Percentiles rank a stretch among this genome's conserved stretches.
Conservation (phyloP, 2,888 invertebrate species). For the Cephus nigrinus region DNA sequence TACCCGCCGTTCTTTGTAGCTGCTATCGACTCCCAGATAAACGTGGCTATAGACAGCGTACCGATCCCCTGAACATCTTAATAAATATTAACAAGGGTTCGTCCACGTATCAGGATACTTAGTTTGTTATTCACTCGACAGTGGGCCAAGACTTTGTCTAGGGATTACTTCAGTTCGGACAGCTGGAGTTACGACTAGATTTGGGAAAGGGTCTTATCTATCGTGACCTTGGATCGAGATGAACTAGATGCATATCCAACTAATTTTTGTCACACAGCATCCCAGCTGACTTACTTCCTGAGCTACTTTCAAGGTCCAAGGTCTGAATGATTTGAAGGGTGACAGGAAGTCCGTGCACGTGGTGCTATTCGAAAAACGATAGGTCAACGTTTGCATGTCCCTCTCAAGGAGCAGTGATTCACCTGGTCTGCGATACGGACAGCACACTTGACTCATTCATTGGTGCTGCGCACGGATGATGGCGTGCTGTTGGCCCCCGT, state of each 20-base stretch:
- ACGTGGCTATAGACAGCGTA: slow-evolving; percentile 20
- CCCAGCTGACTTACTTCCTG: neutral
- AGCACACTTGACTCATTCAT: slow-evolving; percentile 10
- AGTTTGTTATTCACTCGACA: neutral
- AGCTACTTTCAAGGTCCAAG: neutral
- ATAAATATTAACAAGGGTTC: neutral
- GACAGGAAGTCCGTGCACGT: neutral
- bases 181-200: neutral
- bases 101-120: neutral
- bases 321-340: neutral
- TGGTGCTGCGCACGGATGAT: slow-evolving; percentile 23
- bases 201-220: neutral
- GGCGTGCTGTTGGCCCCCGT: slow-evolving; percentile 27
- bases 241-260: neutral
- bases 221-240: neutral
- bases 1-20: neutral
- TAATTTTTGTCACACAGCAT: neutral
- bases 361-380: neutral
- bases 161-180: neutral
- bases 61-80: neutral
- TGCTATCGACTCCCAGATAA: slow-evolving; percentile 8
- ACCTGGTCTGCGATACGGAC: slow-evolving; percentile 8
- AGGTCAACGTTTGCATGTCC: slow-evolving; percentile 6
- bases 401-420: slow-evolving; percentile 9
- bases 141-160: neutral